Conservation (phyloP, 35 echinoderm and acorn worm genomes). For the Holothuria glaberrima region DNA sequence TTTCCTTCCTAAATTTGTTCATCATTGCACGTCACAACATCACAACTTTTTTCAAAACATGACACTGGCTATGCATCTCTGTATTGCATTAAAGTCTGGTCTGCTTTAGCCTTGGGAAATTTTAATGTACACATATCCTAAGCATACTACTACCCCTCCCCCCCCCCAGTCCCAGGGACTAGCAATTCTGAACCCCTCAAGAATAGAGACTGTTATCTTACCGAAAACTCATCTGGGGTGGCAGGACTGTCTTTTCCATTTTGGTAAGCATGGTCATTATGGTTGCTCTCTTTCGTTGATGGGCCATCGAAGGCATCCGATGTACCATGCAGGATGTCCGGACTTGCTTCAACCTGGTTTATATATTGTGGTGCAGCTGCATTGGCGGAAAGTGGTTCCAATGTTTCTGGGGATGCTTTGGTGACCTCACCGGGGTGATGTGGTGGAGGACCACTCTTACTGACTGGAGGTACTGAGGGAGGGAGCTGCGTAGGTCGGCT, state of each 20-base stretch:
- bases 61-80: too few relatives aligned
- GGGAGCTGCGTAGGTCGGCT: slow-evolving; percentile 39
- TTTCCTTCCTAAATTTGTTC: too few relatives aligned
- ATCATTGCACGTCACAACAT: too few relatives aligned
- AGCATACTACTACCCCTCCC: too few relatives aligned
- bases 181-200: too few relatives aligned
- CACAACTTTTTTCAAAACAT: too few relatives aligned
- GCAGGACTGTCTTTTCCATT: slow-evolving; percentile 42
- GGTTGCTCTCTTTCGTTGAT: slow-evolving; percentile 15
- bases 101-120: too few relatives aligned
- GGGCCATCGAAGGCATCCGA: background rate
- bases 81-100: too few relatives aligned
- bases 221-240: slow-evolving; percentile 43
- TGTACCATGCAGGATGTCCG: slow-evolving; percentile 43
- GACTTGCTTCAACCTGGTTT: slow-evolving; percentile 48
- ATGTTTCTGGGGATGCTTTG: slow-evolving; percentile 10
- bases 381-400: slow-evolving; percentile 10
- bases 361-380: slow-evolving; percentile 36
- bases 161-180: too few relatives aligned
- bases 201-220: background rate
- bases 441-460: background rate
- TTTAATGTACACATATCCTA: too few relatives aligned
- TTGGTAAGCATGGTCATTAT: slow-evolving; percentile 21
- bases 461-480: slow-evolving; percentile 29
- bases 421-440: background rate